These are phyloP conservation scores for Troides aeacus DNA, from an alignment of 2,888 invertebrate species.

Conservation along the genomic window DNA sequence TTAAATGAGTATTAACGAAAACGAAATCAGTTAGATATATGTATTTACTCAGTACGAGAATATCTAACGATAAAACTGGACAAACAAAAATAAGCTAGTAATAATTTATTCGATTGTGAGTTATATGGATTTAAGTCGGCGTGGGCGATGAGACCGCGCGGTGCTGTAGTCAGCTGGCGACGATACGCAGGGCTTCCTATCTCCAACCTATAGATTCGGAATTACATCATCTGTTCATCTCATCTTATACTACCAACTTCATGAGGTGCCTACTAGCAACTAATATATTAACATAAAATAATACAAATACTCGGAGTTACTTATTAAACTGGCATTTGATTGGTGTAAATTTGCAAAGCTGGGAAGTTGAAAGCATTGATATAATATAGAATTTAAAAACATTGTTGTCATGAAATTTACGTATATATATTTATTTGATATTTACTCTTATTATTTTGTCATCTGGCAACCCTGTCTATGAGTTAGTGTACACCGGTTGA, in stretches of 20 bases:
- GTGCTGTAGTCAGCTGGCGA: conserved; percentile 39
- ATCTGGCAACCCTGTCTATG: conserved; percentile 24
- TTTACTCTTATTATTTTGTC: neutral
- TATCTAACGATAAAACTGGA: conserved; percentile 47
- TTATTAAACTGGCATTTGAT: too few species aligned
- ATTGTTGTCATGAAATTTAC: neutral
- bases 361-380: too few species aligned
- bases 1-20: neutral
- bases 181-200: conserved; percentile 1
- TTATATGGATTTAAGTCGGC: conserved; percentile 71
- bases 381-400: too few species aligned
- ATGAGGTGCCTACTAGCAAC: too few species aligned
- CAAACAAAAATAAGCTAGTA: conserved; percentile 64
- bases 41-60: conserved; percentile 15
- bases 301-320: too few species aligned
- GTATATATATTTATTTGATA: neutral
- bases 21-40: neutral
- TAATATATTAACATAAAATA: too few species aligned
- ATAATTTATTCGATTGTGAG: conserved; percentile 72
- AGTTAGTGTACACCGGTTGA: conserved; percentile 31
- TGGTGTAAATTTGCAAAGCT: too few species aligned
- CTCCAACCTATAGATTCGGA: neutral
- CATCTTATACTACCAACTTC: too few species aligned
- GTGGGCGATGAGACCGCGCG: conserved; percentile 56
- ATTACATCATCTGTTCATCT: too few species aligned